Base-by-base conservation (phyloP, 1,140 invertebrate genomes). In the Trichoplusia ni region DNA sequence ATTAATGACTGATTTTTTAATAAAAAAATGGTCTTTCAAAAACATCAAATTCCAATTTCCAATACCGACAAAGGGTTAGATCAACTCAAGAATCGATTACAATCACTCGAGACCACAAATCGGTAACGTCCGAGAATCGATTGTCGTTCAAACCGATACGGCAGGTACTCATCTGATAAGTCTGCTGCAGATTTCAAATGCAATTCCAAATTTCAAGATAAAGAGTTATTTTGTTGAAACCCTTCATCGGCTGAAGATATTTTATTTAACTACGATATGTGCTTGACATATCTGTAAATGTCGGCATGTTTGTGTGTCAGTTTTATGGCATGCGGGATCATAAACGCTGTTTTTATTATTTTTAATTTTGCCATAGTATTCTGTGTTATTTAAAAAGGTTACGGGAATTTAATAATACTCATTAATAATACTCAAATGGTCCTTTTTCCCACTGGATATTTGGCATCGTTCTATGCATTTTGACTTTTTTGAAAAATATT, bases 161-260 rank as follows among this genome's bases (percentile, higher is more conserved):
- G 53, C 35, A 58, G 59, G 59, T 66, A 27, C 35, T 63, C 46
- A 29, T 5, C 40, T 33, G 31, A 38, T 37, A 40, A 64, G 69
- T 64, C 65, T 64, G n/a, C 46, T 11, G 37, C 44, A 75, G 72
- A 73, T 75, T 76, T 79, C 72, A 75, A 77, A 81, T 79, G 75
- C 77, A 80, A 78, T 82, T 80, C 76, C 77, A 76, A 75, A 73
- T 73, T 77, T 75, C 59, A 38, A 67, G 66, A 73, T 78, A 67
- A 46, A 21, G n/a, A n/a, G n/a, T n/a, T n/a, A n/a, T n/a, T n/a
- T n/a, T n/a, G n/a, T n/a, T n/a, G n/a, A n/a, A n/a, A n/a, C n/a
- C n/a, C n/a, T n/a, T n/a, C n/a, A n/a, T n/a, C n/a, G n/a, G n/a
- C n/a, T n/a, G n/a, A n/a, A n/a, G n/a, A n/a, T n/a, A n/a, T n/a